Evolutionary conservation across 2,888 invertebrate species (phyloP).

Genomic region (Trachelus iudaicus): DNA sequence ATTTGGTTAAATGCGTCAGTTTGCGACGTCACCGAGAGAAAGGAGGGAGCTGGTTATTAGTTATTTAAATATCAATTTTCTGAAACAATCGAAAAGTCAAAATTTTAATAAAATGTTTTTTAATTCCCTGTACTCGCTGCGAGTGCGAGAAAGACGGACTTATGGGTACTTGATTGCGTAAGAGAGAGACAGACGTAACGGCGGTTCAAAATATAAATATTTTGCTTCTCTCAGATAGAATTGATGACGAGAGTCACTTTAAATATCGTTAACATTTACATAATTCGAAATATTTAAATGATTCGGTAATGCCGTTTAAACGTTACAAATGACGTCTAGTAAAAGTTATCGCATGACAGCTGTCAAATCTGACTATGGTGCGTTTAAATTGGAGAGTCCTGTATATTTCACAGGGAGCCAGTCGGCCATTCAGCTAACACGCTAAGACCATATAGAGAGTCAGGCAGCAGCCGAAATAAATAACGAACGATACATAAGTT

Average conservation of each 20-base stretch:
- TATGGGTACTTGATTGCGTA: not conserved
- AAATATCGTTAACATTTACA: not conserved
- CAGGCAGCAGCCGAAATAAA: slow-evolving; percentile 34
- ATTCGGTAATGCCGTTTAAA: not conserved
- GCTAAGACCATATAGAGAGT: slow-evolving; percentile 4
- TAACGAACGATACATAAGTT: slow-evolving; percentile 33
- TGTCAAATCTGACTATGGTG: not conserved
- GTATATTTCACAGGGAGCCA: slow-evolving; percentile 20
- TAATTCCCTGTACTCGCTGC: too few species aligned
- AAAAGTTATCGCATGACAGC: not conserved
- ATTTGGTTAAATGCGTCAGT: not conserved
- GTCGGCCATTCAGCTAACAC: slow-evolving; percentile 24
- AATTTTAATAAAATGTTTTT: too few species aligned
- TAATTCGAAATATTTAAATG: not conserved
- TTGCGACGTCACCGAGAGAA: not conserved
- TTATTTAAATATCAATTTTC: not conserved
- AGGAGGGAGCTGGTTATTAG: not conserved
- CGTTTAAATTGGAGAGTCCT: not conserved
- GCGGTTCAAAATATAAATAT: not conserved
- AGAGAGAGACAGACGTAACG: not conserved
- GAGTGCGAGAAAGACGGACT: not conserved
- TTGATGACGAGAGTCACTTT: not conserved
- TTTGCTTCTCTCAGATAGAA: not conserved
- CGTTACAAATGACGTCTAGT: not conserved
- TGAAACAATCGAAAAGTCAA: not conserved